Percentiles rank a stretch among this genome's conserved stretches.
phyloP scores from a whole-genome alignment of 2,888 invertebrate species.

The Cosmorhoe ocellata region DNA sequence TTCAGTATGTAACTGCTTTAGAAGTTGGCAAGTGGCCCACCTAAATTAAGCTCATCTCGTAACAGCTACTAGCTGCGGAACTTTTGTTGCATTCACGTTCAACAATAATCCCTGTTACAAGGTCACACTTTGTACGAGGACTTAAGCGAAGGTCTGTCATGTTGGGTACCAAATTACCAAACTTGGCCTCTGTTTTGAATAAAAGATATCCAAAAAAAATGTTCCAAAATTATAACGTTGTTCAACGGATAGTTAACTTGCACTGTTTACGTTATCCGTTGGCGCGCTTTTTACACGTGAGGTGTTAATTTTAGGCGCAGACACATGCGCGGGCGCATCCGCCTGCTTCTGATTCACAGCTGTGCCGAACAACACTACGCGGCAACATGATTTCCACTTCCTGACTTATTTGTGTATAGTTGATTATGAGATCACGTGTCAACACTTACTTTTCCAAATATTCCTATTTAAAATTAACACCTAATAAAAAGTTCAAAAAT shows the following conservation, averaged over 20 bases:
- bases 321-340: slow-evolving; percentile 53
- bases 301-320: slow-evolving; percentile 61
- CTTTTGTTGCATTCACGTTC: not conserved
- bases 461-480: no score
- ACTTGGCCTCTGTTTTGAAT: no score
- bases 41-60: slow-evolving; percentile 16
- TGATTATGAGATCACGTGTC: no score
- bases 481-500: no score
- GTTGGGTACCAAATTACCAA: no score
- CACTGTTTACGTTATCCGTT: slow-evolving; percentile 53
- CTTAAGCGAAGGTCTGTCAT: no score
- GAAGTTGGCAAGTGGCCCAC: slow-evolving; percentile 16
- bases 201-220: no score
- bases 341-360: slow-evolving; percentile 39
- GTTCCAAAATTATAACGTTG: slow-evolving; percentile 7
- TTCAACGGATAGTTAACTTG: slow-evolving; percentile 16
- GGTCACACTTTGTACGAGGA: no score
- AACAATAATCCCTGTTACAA: no score
- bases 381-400: slow-evolving; percentile 12
- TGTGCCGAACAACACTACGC: slow-evolving; percentile 19
- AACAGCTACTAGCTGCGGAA: not conserved
- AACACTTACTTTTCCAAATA: no score
- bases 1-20: not conserved
- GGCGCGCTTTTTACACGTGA: slow-evolving; percentile 50
- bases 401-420: slow-evolving; percentile 2